Base-by-base conservation (phyloP, 1,140 invertebrate species). In the Drosophila arawakana region DNA sequence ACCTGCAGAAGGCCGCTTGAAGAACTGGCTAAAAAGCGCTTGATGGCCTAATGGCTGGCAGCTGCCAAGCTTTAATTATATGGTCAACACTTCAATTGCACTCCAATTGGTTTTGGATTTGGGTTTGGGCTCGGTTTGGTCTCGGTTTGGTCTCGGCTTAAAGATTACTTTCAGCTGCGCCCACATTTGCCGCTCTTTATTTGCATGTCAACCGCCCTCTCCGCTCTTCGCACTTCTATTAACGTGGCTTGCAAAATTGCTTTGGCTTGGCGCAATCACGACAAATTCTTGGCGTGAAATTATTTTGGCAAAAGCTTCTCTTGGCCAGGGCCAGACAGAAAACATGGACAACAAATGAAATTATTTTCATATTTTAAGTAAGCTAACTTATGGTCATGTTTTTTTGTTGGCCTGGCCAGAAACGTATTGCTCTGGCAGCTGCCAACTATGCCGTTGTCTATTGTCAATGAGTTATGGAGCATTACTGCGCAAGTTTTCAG, bases 31-130 rank as follows among this genome's bases (percentile, higher is more conserved):
- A 35, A n/a, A 54, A 54, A 54, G 13, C 50, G 30, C 50, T 54
- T 54, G 50, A 54, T 37, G 50, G 50, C 50, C 49, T 63, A 65
- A 65, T 67, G 63, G 63, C 66, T 73, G 84, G 81, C 80, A 88
- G 80, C 83, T 88, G 83, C 83, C 83, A 86, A 88, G 83, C 80
- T 80, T 89, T 88, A 86, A 86, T 86, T 86, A 86, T 81, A 88
- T 88, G 82, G 49, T 71, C 69, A 66, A 66, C 73, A 80, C 78
- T 73, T 74, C 74, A 75, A 81, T 77, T 81, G 82, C 72, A 68
- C 37, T 67, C 59, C 76, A 86, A 65, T 65, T 55, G 50, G 62
- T 39, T 50, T 80, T 75, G 25, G 39, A 52, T 66, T 80, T 71
- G 79, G 67, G 65, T 47, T 37, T 49, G 39, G 35, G 47, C 35